Evolutionary conservation across 2,113 vertebrate genomes (phyloP).

Genomic region (Girardinichthys multiradiatus): DNA sequence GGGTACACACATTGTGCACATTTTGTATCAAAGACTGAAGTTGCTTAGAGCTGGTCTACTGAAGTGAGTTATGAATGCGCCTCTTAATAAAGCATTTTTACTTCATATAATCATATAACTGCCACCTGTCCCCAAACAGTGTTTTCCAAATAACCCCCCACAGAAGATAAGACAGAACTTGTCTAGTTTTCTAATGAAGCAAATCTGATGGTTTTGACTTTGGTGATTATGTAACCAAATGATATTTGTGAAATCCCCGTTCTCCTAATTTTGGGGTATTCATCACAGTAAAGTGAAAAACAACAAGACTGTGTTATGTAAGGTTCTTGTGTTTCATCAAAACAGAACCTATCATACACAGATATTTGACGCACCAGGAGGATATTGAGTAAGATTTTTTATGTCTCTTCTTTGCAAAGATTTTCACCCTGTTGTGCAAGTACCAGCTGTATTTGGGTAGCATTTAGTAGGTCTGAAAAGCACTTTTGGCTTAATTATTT

Average conservation of each 20-base stretch:
- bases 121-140: neutral
- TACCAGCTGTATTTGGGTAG: neutral
- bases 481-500: no score
- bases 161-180: slow-evolving; percentile 6
- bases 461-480: no score
- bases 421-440: neutral
- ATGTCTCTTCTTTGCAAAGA: neutral
- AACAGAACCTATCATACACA: neutral
- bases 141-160: neutral
- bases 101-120: neutral
- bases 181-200: neutral
- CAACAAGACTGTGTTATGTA: slow-evolving; percentile 25
- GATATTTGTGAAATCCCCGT: slow-evolving; percentile 8
- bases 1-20: neutral
- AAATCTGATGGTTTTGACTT: slow-evolving; percentile 23
- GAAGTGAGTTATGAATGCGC: neutral
- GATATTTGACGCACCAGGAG: neutral
- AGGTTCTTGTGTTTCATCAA: slow-evolving; percentile 10
- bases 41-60: neutral
- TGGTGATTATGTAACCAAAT: neutral
- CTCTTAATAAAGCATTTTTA: neutral
- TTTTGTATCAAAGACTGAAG: neutral
- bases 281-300: slow-evolving; percentile 5
- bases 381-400: neutral
- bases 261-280: slow-evolving; percentile 10